phyloP scores from a whole-genome alignment of 2,113 vertebrate species.

The Ophiodon elongatus region DNA sequence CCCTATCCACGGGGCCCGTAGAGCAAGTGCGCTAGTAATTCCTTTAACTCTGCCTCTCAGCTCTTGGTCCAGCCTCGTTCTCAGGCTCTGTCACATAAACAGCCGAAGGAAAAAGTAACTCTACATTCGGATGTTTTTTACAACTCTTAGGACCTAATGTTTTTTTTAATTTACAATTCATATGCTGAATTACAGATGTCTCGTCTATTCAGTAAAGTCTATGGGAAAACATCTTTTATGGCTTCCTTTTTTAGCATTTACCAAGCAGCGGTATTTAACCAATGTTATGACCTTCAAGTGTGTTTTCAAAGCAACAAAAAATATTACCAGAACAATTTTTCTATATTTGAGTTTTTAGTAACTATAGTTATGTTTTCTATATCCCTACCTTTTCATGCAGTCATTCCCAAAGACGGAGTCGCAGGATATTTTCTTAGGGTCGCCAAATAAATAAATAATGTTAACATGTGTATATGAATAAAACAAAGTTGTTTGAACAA shows the following conservation, averaged over 20 bases:
- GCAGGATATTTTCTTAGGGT: neutral
- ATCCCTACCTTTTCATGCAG: neutral
- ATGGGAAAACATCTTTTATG: neutral
- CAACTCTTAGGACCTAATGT: neutral
- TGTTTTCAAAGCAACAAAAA: conserved; percentile 34
- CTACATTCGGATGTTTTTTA: neutral
- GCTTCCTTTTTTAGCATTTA: neutral
- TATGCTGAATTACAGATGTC: too few species aligned
- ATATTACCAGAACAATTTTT: neutral
- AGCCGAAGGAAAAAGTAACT: neutral
- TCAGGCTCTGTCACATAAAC: neutral
- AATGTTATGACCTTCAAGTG: neutral
- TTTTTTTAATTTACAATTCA: neutral
- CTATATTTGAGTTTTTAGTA: neutral
- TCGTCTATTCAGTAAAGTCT: neutral
- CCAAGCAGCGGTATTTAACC: neutral
- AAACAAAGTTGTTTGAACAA: neutral
- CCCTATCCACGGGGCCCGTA: neutral
- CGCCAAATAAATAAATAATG: neutral
- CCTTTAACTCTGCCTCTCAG: neutral
- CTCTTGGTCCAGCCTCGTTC: neutral
- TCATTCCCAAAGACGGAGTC: neutral
- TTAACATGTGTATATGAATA: neutral
- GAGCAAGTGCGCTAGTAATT: neutral
- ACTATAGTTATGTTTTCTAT: neutral